Percentiles rank a stretch among this genome's conserved stretches.
Evolutionary conservation across 2,113 vertebrate species (phyloP).

Genomic region (Paratilapia polleni): DNA sequence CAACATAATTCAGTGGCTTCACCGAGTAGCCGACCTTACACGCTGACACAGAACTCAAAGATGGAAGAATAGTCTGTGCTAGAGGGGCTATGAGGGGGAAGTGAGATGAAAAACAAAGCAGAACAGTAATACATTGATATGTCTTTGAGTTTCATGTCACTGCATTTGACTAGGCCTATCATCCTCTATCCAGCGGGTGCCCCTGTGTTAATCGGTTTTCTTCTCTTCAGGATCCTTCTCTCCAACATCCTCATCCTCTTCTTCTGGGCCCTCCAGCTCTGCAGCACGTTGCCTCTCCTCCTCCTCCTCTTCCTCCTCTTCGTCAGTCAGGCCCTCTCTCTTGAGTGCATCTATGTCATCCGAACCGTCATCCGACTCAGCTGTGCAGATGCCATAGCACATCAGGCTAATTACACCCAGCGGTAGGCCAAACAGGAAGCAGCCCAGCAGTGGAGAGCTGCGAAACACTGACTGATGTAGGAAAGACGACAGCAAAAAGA

Average conservation of each 20-base stretch:
- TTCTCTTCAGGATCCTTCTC: conserved; percentile 77
- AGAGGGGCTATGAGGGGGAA: conserved; percentile 15
- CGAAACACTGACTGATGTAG: conserved; percentile 91
- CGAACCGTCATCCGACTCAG: conserved; percentile 86
- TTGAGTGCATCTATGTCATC: conserved; percentile 83
- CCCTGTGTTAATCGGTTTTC: conserved; percentile 83
- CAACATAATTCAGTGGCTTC: conserved; percentile 19
- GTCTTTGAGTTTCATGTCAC: conserved; percentile 75
- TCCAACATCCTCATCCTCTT: conserved; percentile 76
- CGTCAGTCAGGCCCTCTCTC: conserved; percentile 83
- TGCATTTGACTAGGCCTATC: conserved; percentile 52
- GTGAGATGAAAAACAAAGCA: conserved; percentile 69
- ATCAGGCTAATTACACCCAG: conserved; percentile 98
- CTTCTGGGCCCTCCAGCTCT: conserved; percentile 77
- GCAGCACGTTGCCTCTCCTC: conserved; percentile 76
- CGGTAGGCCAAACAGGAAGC: conserved; percentile 97
- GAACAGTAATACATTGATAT: conserved; percentile 33
- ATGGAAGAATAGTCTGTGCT: conserved; percentile 31
- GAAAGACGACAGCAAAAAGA: not conserved
- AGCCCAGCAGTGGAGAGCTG: conserved; percentile 95
- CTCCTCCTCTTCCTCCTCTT: conserved; percentile 84
- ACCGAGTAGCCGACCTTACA: conserved; percentile 19
- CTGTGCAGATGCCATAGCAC: conserved; percentile 98
- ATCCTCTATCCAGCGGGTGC: conserved; percentile 34
- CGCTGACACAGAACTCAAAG: conserved; percentile 21